Base-by-base conservation (phyloP, 2,113 vertebrate genomes). In the Eleginops maclovinus region DNA sequence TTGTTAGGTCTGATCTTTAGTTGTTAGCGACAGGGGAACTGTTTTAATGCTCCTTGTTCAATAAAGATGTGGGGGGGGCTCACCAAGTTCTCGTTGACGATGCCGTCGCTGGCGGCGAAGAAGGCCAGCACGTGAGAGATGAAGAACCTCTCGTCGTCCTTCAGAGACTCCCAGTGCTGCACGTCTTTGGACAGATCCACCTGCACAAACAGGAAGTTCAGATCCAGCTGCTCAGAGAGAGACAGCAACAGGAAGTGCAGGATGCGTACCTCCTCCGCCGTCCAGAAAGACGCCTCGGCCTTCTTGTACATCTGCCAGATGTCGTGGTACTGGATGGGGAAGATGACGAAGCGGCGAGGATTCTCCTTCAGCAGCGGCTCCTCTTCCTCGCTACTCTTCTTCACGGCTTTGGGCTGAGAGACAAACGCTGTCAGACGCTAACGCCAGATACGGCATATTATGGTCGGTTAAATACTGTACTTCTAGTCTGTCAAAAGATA, bases 241-340 rank as follows among this genome's bases (percentile, higher is more conserved):
- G 28, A 31, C 28, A 31, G 28, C 28, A 31, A 31, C 28, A 31
- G 28, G 28, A 31, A 31, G 28, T 31, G 28, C 28, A 31, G 28
- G 28, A 31, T n/a, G n/a, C 28, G 28, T 1, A 98, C 98, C 96
- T 99, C 98, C 87, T 99, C 97, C 0, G 97, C 97, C 0, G 98
- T 99, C 98, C 98, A 99, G 63, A 99, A 99, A 0, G 98, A 99
- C 0, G 98, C 97, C 87, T 99, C 97, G 0, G 98, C 98, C 69
- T 99, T 99, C 94, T 99, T 99, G 90, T 99, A 99, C 98, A 99
- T 99, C 91, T 96, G 96, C 98, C 98, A 99, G 75, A 99, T 98
- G 46, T 99, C 97, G 24, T 98, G 98, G 83, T 99, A 99, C 77
- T 98, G 86, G 79, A 99, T 98, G 4, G 97, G 98, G 71, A 99